Evolutionary conservation across 2,113 vertebrate species (phyloP), one percentile per base, ranked within the genome.

Genomic region (Origma solitaria): DNA sequence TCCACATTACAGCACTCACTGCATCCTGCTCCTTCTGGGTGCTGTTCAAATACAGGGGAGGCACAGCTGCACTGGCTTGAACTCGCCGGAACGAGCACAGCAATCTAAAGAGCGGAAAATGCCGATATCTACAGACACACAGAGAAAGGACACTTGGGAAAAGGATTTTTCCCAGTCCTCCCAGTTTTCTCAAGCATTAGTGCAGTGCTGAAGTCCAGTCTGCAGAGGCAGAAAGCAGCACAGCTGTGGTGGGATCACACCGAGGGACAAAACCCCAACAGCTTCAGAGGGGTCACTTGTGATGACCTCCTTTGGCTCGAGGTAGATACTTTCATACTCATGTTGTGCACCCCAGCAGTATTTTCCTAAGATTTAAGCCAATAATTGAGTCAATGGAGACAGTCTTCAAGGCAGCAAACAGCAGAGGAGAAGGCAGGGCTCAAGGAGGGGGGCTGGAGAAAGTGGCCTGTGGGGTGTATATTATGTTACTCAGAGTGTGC

Each of bases 341-440:
- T 38, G 16, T 22, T 37, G n/a, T 58, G 24, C 42, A 20, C 81
- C 88, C 78, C 92, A 77, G 3, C 30, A 60, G 82, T 22, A 38
- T 93, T 95, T 92, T 89, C 50, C 81, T 53, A 47, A 84, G 60
- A 66, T 66, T 77, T 54, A 58, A 80, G 75, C 60, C 60, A 56
- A 62, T 50, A 69, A 69, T 51, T 86, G 91, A 76, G 61, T 80
- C 62, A 68, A 0, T 14, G 60, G 87, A 85, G 83, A 22, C 38
- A 62, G n/a, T n/a, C 62, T 85, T 53, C 49, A 69, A 68, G 84
- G 88, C 82, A 94, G 90, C 57, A 70, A 13, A 84, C 54, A 31
- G 62, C 83, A 82, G 83, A 65, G 78, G 80, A 65, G 69, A 77
- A 47, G 4, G 2, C 5, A 28, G 35, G 76, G 77, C 90, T 90